Evolutionary conservation across 2,797 vertebrate genomes (phyloP).

Genomic region (Brotula barbata): DNA sequence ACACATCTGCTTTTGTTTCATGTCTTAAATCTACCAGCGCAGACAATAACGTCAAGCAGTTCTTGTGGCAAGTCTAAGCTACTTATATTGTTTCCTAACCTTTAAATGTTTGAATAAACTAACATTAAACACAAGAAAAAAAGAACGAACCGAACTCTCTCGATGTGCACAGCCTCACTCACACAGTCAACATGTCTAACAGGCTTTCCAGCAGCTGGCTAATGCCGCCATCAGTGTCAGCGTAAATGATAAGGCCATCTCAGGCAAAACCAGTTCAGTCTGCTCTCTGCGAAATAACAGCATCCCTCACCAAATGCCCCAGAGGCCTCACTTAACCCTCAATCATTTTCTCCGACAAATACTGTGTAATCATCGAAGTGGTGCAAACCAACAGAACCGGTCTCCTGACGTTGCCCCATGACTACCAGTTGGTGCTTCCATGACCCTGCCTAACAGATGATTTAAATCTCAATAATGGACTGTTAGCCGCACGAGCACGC

Average conservation of each 20-base stretch:
- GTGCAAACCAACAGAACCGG: slow-evolving; percentile 50
- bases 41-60: slow-evolving; percentile 43
- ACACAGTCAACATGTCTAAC: slow-evolving; percentile 58
- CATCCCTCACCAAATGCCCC: slow-evolving; percentile 61
- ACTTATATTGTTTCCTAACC: slow-evolving; percentile 39
- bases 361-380: slow-evolving; percentile 32
- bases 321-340: slow-evolving; percentile 54
- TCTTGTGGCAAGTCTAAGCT: slow-evolving; percentile 32
- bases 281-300: slow-evolving; percentile 47
- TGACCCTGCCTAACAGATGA: slow-evolving; percentile 44
- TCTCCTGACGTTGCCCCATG: slow-evolving; percentile 28
- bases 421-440: slow-evolving; percentile 43
- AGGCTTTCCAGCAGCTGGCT: slow-evolving; percentile 71
- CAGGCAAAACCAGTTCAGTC: slow-evolving; percentile 55
- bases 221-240: slow-evolving; percentile 75
- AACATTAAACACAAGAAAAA: slow-evolving; percentile 26
- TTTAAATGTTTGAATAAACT: slow-evolving; percentile 43
- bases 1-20: slow-evolving; percentile 41
- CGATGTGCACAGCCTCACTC: slow-evolving; percentile 11
- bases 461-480: slow-evolving; percentile 50
- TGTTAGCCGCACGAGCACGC: slow-evolving; percentile 24
- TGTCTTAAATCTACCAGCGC: slow-evolving; percentile 17
- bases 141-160: slow-evolving; percentile 3
- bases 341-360: slow-evolving; percentile 56
- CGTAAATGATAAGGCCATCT: slow-evolving; percentile 70